Conservation (phyloP, 2,797 vertebrate genomes). For the Sebastes taczanowskii region DNA sequence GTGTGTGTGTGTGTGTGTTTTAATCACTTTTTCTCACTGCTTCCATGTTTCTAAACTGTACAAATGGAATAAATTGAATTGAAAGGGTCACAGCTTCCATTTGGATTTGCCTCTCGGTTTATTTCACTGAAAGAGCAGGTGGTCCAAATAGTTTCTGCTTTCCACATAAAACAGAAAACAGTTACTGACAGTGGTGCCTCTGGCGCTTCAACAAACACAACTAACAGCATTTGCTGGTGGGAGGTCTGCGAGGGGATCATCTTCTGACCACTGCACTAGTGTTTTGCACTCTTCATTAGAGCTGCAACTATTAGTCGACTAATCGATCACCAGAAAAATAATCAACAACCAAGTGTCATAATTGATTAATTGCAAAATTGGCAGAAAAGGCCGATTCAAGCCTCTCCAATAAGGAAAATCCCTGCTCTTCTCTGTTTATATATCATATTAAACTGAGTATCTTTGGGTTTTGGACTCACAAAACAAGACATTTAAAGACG, state of each 20-base stretch:
- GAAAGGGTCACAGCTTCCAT: constrained; percentile 35
- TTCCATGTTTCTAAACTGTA: constrained; percentile 16
- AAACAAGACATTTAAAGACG: neutral
- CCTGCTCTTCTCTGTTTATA: neutral
- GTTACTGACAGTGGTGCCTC: constrained; percentile 25
- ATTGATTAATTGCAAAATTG: neutral
- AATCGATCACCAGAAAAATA: neutral
- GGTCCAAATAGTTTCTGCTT: constrained; percentile 30
- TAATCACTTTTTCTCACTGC: constrained; percentile 10
- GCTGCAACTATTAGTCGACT: neutral
- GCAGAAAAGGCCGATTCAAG: neutral
- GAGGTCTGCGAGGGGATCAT: constrained; percentile 28
- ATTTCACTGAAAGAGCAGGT: constrained; percentile 16
- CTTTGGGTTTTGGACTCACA: neutral
- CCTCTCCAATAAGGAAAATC: neutral
- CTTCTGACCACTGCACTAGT: neutral
- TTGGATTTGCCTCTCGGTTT: constrained; percentile 2
- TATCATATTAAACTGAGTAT: neutral
- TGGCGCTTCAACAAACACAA: constrained; percentile 6
- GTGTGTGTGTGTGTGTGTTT: neutral
- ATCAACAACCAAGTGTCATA: neutral
- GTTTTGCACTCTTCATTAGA: neutral
- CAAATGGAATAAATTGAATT: constrained; percentile 37
- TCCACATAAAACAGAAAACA: constrained; percentile 17
- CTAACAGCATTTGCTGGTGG: neutral